Evolutionary conservation across 23 tunicate species (phyloP).

Genomic region (Clavelina lepadiformis): DNA sequence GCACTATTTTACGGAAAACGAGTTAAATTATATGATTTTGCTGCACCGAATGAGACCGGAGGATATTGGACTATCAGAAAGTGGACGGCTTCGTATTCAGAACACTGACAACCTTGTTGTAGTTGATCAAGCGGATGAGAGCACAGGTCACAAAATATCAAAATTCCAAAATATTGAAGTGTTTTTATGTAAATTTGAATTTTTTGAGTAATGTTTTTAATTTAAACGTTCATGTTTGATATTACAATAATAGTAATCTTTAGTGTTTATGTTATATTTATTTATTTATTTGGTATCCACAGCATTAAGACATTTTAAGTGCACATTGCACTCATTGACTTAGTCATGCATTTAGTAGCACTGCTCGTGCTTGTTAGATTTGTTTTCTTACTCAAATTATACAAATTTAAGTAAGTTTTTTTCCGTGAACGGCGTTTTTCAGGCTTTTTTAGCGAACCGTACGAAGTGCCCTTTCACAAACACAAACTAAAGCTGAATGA

Average conservation of each 20-base stretch:
- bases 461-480: conserved; percentile 14
- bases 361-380: too few relatives aligned
- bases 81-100: conserved; percentile 24
- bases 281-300: too few relatives aligned
- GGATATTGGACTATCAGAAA: conserved; percentile 36
- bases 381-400: neutral
- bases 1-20: conserved; percentile 37
- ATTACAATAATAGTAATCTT: too few relatives aligned
- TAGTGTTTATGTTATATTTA: too few relatives aligned
- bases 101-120: conserved; percentile 35
- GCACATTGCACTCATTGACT: too few relatives aligned
- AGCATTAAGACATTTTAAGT: too few relatives aligned
- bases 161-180: neutral
- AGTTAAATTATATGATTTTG: conserved; percentile 29
- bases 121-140: conserved; percentile 18
- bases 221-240: too few relatives aligned
- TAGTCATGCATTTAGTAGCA: too few relatives aligned
- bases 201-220: too few relatives aligned
- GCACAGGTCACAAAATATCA: neutral
- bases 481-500: neutral
- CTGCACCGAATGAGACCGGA: conserved; percentile 39
- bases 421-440: neutral
- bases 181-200: too few relatives aligned
- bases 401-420: neutral
- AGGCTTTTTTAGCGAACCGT: neutral